Conservation (phyloP, 1,140 invertebrate species). For the Antheraea mylitta region DNA sequence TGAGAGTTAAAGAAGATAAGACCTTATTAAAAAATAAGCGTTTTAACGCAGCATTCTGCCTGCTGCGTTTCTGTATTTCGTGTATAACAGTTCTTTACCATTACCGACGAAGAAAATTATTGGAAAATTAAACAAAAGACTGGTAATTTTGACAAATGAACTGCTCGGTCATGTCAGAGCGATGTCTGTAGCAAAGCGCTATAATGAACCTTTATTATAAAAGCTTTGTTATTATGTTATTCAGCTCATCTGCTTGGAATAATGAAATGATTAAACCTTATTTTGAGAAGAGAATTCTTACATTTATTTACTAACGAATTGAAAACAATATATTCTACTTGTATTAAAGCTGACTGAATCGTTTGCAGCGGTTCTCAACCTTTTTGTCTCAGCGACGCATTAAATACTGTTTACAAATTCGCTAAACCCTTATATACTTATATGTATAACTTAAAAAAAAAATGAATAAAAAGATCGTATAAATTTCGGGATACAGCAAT, state of each 20-base stretch:
- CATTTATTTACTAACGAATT: neutral
- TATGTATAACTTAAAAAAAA: no score
- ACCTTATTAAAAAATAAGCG: neutral
- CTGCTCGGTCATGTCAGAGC: constrained; percentile 8
- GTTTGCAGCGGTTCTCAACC: no score
- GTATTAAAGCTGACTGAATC: neutral
- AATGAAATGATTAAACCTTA: neutral
- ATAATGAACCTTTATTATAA: constrained; percentile 6
- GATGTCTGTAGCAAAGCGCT: constrained; percentile 3
- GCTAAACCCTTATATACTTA: no score
- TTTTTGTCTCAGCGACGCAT: no score
- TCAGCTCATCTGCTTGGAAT: constrained; percentile 1
- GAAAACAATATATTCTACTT: no score
- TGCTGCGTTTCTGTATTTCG: neutral
- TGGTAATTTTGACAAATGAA: constrained; percentile 30
- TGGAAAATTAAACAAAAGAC: constrained; percentile 18
- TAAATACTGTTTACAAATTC: no score
- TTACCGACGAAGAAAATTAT: constrained; percentile 13
- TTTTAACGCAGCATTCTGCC: neutral
- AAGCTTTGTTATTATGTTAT: constrained; percentile 14
- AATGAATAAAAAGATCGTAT: no score
- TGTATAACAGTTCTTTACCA: neutral
- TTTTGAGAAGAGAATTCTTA: neutral
- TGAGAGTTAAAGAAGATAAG: neutral
- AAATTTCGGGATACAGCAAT: no score